Evolutionary conservation across 2,888 invertebrate species (phyloP).

Genomic region (Strigamia crassipes): DNA sequence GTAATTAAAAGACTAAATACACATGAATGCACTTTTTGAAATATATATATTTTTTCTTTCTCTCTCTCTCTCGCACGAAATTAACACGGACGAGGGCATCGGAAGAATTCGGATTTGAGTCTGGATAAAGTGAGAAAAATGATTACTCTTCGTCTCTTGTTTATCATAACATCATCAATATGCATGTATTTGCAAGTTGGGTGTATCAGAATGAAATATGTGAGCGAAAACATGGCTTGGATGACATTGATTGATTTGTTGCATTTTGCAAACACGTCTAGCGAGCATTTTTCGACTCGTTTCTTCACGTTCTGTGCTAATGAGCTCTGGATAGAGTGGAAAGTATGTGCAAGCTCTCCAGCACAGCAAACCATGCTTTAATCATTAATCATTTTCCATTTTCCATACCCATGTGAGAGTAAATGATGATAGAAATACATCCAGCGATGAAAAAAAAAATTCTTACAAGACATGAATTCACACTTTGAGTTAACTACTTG

Average conservation of each 20-base stretch:
- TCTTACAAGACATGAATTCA: neutral
- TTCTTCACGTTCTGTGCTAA: neutral
- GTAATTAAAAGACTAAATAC: neutral
- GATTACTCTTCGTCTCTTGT: no score
- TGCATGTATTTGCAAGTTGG: neutral
- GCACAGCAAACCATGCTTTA: neutral
- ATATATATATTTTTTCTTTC: neutral
- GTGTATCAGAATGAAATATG: neutral
- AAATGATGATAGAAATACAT: neutral
- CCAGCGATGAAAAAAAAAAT: neutral
- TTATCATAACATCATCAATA: neutral
- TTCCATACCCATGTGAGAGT: neutral
- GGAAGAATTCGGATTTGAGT: neutral
- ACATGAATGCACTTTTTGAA: neutral
- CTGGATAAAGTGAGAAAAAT: no score
- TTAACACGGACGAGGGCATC: neutral
- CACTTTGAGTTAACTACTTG: neutral
- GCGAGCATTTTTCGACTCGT: neutral
- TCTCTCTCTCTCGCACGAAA: neutral
- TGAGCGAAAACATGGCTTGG: neutral
- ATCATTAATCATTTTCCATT: neutral
- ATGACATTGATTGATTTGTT: conserved; percentile 4
- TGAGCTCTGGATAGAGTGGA: neutral
- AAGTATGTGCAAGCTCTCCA: neutral
- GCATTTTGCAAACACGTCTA: neutral